Percentiles rank a stretch among this genome's conserved stretches.
Evolutionary conservation across 2,797 vertebrate genomes (phyloP).

Genomic region (Cossypha heuglini): DNA sequence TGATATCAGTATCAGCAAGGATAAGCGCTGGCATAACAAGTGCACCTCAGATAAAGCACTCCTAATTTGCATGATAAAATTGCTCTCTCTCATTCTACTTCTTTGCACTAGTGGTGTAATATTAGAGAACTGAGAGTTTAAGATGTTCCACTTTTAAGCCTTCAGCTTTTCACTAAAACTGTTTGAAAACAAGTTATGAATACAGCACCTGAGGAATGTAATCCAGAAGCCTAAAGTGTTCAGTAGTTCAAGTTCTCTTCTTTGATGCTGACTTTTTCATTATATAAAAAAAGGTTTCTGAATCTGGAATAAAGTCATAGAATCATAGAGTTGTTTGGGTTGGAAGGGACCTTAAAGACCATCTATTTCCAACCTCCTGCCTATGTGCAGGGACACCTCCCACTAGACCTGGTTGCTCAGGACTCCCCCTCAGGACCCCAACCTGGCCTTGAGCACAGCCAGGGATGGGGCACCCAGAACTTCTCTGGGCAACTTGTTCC

Average conservation of each 20-base stretch:
- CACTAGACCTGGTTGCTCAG: fast-evolving
- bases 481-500: not conserved
- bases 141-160: not conserved
- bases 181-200: not conserved
- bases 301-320: not conserved
- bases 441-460: not conserved
- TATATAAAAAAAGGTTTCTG: not conserved
- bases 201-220: not conserved
- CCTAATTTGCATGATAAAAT: not conserved
- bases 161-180: not conserved
- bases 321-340: not conserved
- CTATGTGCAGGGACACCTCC: not conserved
- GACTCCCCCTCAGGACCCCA: not conserved
- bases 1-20: not conserved
- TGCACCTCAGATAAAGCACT: not conserved
- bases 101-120: not conserved
- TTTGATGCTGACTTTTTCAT: not conserved
- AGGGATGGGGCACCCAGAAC: not conserved
- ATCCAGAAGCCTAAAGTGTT: not conserved
- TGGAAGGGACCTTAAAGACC: not conserved
- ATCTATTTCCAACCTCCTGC: not conserved
- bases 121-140: not conserved
- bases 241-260: not conserved
- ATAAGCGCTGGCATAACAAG: not conserved
- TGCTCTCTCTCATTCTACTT: not conserved